These are phyloP conservation scores for Chamaedrilus cognettii DNA, from an alignment of 2,888 invertebrate genomes.

Conservation along the genomic window DNA sequence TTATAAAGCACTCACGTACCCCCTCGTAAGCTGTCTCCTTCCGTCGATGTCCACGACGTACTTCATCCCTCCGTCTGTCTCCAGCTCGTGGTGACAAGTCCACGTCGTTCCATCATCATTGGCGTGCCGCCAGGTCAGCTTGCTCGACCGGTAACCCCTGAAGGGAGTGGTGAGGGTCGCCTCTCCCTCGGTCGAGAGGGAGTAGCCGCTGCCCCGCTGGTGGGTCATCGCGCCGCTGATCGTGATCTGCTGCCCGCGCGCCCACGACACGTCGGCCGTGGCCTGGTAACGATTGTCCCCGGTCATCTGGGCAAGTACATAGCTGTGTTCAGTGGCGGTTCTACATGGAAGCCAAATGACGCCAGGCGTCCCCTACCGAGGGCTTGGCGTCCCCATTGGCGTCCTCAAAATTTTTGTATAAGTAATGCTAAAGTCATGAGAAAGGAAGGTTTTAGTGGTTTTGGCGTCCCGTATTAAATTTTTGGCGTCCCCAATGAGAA, in stretches of 20 bases:
- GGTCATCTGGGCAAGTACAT: too few relatives aligned
- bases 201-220: conserved; percentile 9
- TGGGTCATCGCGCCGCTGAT: conserved; percentile 22
- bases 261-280: conserved; percentile 26
- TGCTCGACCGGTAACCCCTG: conserved; percentile 8
- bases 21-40: too few relatives aligned
- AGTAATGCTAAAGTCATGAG: too few relatives aligned
- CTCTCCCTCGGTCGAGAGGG: conserved; percentile 27
- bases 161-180: conserved; percentile 27
- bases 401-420: too few relatives aligned
- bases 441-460: too few relatives aligned
- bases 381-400: too few relatives aligned
- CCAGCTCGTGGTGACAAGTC: conserved; percentile 20
- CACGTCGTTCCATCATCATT: conserved; percentile 22
- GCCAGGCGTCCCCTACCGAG: too few relatives aligned
- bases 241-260: conserved; percentile 20
- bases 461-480: too few relatives aligned
- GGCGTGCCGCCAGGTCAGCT: conserved; percentile 27
- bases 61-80: background rate
- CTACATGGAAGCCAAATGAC: too few relatives aligned
- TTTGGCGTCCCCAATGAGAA: too few relatives aligned
- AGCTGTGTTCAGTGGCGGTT: too few relatives aligned
- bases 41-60: conserved; percentile 17
- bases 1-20: too few relatives aligned
- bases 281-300: conserved; percentile 15